Evolutionary conservation across 2,797 vertebrate genomes (phyloP).

Genomic region (Rachycentron canadum): DNA sequence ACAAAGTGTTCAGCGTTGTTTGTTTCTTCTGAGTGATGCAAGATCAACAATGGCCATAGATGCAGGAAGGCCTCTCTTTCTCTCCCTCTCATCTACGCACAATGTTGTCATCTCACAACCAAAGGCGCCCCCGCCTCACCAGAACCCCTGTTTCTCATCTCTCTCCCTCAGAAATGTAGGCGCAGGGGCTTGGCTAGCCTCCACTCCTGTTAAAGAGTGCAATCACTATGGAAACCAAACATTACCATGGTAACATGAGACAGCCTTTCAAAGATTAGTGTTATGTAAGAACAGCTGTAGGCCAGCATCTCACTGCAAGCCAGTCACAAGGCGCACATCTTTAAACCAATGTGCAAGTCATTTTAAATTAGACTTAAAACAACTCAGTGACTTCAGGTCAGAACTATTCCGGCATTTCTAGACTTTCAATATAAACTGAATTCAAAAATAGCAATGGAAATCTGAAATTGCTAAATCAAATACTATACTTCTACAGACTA

Average conservation of each 20-base stretch:
- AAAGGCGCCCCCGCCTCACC: slow-evolving; percentile 22
- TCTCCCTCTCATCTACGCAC: not conserved
- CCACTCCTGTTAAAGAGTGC: slow-evolving; percentile 56
- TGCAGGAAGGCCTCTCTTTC: slow-evolving; percentile 18
- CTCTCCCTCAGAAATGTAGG: slow-evolving; percentile 52
- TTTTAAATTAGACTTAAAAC: slow-evolving; percentile 12
- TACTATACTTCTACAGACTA: too few relatives aligned
- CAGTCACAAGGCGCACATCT: slow-evolving; percentile 26
- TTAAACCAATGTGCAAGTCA: slow-evolving; percentile 25
- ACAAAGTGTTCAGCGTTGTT: slow-evolving; percentile 1
- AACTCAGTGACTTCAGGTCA: not conserved
- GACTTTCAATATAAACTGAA: not conserved
- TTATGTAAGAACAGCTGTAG: slow-evolving; percentile 80
- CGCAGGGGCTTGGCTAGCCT: slow-evolving; percentile 46
- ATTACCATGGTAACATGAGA: slow-evolving; percentile 82
- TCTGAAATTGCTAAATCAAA: not conserved
- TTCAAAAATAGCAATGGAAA: not conserved
- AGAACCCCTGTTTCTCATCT: slow-evolving; percentile 38
- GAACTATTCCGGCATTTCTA: not conserved
- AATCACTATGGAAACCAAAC: slow-evolving; percentile 82
- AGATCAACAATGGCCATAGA: not conserved
- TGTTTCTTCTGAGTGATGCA: slow-evolving; percentile 8
- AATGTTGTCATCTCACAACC: slow-evolving; percentile 20
- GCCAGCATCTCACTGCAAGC: slow-evolving; percentile 40
- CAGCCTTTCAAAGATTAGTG: slow-evolving; percentile 56